Evolutionary conservation across 2,797 vertebrate species (phyloP), one percentile per base, ranked within the genome.

Genomic region (Sandelia bainsii): DNA sequence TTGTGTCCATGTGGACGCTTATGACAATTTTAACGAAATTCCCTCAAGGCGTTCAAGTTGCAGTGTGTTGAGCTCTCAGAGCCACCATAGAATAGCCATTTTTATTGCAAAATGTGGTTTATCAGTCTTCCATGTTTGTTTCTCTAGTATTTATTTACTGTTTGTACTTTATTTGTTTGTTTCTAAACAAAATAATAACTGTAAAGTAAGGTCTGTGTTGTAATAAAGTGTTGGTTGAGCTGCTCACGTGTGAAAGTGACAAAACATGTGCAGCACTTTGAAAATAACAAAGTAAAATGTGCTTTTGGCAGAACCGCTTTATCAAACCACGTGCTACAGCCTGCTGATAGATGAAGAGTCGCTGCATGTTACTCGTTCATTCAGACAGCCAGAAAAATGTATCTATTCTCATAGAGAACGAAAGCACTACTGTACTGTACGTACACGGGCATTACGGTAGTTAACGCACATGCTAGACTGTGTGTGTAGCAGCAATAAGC

Each of bases 401-500:
- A 77, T 72, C 20, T 79, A 51, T 71, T 79, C 44, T 53, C 50
- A 63, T 60, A 73, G 53, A 80, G 16, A 82, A 75, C 82, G 29
- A 78, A 66, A 69, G 72, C 81, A 77, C 67, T 81, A n/a, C n/a
- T n/a, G n/a, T 45, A 67, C 45, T 79, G 67, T 83, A 69, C 82
- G 61, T 63, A 64, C 60, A 56, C 46, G 32, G 61, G 60, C 50
- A 81, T 34, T 61, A 69, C 44, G 58, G 60, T 83, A 86, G 51
- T 81, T 42, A 73, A 66, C 61, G 70, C 81, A 87, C 72, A 63
- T 59, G 83, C 78, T 85, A 71, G 70, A 75, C 61, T 90, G 79
- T 85, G 62, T 79, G 78, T 8, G 83, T 75, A 82, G 56, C 32
- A 86, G 81, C 75, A 88, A 90, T 85, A 88, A 86, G 60, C 14